Evolutionary conservation across 30 jellyfish, hydroid and myxozoan genomes (phyloP), one percentile per base, ranked within the genome.

Genomic region (Mastigias papua): DNA sequence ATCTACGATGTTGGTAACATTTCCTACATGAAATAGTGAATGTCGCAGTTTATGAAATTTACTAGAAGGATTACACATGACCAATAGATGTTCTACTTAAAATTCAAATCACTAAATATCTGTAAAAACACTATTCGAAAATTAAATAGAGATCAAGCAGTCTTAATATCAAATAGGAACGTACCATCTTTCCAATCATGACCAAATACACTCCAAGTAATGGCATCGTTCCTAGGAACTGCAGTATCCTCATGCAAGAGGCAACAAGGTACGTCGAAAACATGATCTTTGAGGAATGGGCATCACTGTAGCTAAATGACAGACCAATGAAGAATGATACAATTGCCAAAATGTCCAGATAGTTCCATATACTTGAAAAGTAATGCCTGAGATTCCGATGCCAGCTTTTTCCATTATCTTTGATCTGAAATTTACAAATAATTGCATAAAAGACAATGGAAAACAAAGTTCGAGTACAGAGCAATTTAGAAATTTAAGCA

Each of bases 171-270:
- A 42, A 15, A 15, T 4, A 42, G 13, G 13, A 42, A 42, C 93
- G 26, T 73, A 89, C 97, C 97, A 89, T 89, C 61, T 81, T 63
- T 21, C 68, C 29, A 9, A 89, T 89, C 92, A 89, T 78, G 28
- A 89, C 92, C 84, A 80, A 34, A 66, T 89, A 89, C 9, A 86
- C 92, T 5, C 97, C 97, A 26, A 89, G 37, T 23, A 16, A 19
- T 28, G 34, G 46, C 20, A 49, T 57, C 23, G 65, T 62, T 21
- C 92, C 23, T 11, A 75, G 61, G 29, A 89, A 78, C 50, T 89
- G 92, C 42, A 78, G 8, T 20, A 89, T 9, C 54, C 72, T 89
- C 25, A 89, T 0, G 58, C 84, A 78, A 62, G 75, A 78, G 20
- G 79, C 60, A 25, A 80, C 26, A 48, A 89, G 84, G 62, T 35